Evolutionary conservation across 2,797 vertebrate species (phyloP).

Genomic region (Cossypha niveicapilla): DNA sequence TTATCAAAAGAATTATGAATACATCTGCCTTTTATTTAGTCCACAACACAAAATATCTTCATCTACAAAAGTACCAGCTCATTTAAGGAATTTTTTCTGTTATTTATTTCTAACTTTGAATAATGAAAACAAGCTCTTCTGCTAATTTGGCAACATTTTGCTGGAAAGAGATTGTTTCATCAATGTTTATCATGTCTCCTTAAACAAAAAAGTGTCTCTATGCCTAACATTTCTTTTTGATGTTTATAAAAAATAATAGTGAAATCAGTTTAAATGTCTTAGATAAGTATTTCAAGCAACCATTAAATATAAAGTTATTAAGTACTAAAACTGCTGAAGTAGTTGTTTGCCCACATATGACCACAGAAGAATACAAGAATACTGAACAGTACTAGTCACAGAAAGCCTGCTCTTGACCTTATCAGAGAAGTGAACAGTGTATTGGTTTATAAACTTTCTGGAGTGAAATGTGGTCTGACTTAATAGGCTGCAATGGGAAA

Average conservation of each 20-base stretch:
- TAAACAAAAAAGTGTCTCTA: background rate
- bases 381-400: background rate
- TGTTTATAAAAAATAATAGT: background rate
- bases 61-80: background rate
- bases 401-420: background rate
- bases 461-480: background rate
- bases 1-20: background rate
- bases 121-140: background rate
- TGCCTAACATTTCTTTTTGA: background rate
- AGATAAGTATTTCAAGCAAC: background rate
- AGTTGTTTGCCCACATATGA: background rate
- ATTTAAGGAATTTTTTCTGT: background rate
- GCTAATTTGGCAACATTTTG: background rate
- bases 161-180: background rate
- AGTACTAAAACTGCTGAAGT: background rate
- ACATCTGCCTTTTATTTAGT: background rate
- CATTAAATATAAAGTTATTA: background rate
- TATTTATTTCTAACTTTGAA: background rate
- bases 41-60: background rate
- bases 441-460: background rate
- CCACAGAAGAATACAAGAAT: background rate
- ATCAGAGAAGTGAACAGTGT: background rate
- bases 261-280: background rate
- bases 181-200: background rate
- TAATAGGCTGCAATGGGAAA: background rate